phyloP scores from a whole-genome alignment of 2,888 invertebrate species.

The Sesamia inferens region DNA sequence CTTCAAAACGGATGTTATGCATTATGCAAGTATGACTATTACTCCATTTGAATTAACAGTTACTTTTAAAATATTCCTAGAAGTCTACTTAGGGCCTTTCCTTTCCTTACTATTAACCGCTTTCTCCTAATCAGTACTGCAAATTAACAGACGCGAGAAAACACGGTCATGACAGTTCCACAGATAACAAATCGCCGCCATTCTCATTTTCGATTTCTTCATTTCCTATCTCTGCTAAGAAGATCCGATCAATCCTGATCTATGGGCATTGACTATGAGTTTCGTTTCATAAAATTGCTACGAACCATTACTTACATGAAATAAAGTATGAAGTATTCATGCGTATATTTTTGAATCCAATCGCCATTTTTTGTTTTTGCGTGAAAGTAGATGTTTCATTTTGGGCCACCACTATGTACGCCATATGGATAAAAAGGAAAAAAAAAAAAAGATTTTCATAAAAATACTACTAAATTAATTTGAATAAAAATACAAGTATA shows the following conservation, averaged over 20 bases:
- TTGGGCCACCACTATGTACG: too few relatives aligned
- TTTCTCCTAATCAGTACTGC: conserved; percentile 7
- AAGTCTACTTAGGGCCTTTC: not conserved
- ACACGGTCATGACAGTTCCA: conserved; percentile 22
- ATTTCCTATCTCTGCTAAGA: not conserved
- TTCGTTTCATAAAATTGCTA: conserved; percentile 18
- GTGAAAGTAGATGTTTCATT: too few relatives aligned
- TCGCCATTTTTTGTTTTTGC: too few relatives aligned
- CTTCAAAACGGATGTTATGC: conserved; percentile 26
- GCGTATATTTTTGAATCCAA: conserved; percentile 25
- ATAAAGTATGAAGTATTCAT: too few relatives aligned
- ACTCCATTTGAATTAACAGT: conserved; percentile 2
- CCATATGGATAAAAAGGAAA: too few relatives aligned
- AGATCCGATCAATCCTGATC: conserved; percentile 9
- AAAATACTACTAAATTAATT: too few relatives aligned
- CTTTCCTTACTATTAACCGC: conserved; percentile 9
- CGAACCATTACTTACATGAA: conserved; percentile 30
- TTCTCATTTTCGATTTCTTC: too few relatives aligned
- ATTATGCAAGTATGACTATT: conserved; percentile 37
- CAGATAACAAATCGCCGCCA: conserved; percentile 29
- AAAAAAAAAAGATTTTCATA: too few relatives aligned
- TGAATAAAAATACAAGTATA: too few relatives aligned
- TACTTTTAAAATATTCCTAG: conserved; percentile 6
- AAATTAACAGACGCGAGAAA: conserved; percentile 14
- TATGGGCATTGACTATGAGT: conserved; percentile 19